A percentile compares a stretch with the other conserved stretches of the same genome.
These are phyloP conservation scores for Amazona vittata DNA, from an alignment of 2,113 vertebrate species.

Conservation along the genomic window DNA sequence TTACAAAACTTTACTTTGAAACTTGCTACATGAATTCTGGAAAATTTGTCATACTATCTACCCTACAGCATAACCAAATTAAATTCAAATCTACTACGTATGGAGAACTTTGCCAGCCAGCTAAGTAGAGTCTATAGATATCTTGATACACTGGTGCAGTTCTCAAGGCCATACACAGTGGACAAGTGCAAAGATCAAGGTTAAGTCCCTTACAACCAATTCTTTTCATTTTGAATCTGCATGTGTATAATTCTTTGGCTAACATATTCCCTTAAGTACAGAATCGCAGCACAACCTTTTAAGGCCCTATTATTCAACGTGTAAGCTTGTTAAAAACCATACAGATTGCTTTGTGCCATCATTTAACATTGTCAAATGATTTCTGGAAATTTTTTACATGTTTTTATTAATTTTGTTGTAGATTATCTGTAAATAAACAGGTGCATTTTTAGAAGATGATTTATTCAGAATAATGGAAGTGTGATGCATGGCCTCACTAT, in stretches of 20 bases:
- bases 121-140: not conserved
- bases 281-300: not conserved
- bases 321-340: not conserved
- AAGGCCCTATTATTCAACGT: not conserved
- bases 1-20: constrained; percentile 30
- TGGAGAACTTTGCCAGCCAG: not conserved
- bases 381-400: not conserved
- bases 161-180: not conserved
- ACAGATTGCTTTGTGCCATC: not conserved
- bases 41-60: not conserved
- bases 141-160: not conserved
- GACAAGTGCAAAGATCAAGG: not conserved
- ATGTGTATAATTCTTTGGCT: not conserved
- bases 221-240: not conserved
- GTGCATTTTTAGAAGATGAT: not conserved
- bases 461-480: not conserved
- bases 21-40: not conserved
- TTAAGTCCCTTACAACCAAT: not conserved
- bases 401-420: not conserved
- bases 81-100: not conserved
- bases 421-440: not conserved
- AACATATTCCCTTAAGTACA: not conserved
- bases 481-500: not conserved
- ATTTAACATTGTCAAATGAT: fast-evolving
- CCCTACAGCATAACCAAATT: not conserved